These are phyloP conservation scores for Brachystomella parvula DNA, from an alignment of 1,140 invertebrate genomes.

Conservation along the genomic window DNA sequence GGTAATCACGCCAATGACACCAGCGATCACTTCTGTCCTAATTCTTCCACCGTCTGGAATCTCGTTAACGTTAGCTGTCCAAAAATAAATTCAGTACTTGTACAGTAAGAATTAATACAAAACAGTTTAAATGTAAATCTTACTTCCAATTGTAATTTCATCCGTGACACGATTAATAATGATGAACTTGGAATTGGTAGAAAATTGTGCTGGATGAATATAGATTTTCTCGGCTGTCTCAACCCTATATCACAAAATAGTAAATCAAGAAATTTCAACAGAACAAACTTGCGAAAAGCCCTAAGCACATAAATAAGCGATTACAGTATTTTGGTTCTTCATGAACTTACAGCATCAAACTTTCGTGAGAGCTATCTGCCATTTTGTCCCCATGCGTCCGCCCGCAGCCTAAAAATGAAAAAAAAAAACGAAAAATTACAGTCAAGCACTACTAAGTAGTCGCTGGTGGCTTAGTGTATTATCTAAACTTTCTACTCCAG, in stretches of 20 bases:
- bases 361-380: conserved; percentile 1
- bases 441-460: too few relatives aligned
- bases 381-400: background rate
- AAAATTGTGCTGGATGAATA: conserved; percentile 28
- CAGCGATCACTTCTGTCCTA: conserved; percentile 63
- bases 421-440: too few relatives aligned
- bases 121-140: conserved; percentile 30
- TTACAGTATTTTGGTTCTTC: too few relatives aligned
- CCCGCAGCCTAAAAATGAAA: too few relatives aligned
- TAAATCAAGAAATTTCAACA: too few relatives aligned
- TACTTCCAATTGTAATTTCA: conserved; percentile 58
- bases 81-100: conserved; percentile 18
- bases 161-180: conserved; percentile 63
- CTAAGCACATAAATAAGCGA: too few relatives aligned
- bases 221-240: conserved; percentile 32
- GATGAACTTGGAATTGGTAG: conserved; percentile 49
- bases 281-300: too few relatives aligned
- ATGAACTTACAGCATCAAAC: conserved; percentile 17
- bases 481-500: too few relatives aligned
- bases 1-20: conserved; percentile 76
- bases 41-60: conserved; percentile 56
- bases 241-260: conserved; percentile 22
- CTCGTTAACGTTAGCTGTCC: conserved; percentile 49
- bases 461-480: too few relatives aligned
- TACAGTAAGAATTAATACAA: conserved; percentile 5